These are phyloP conservation scores for Hyposoter didymator DNA, from an alignment of 2,888 invertebrate species.

Conservation along the genomic window DNA sequence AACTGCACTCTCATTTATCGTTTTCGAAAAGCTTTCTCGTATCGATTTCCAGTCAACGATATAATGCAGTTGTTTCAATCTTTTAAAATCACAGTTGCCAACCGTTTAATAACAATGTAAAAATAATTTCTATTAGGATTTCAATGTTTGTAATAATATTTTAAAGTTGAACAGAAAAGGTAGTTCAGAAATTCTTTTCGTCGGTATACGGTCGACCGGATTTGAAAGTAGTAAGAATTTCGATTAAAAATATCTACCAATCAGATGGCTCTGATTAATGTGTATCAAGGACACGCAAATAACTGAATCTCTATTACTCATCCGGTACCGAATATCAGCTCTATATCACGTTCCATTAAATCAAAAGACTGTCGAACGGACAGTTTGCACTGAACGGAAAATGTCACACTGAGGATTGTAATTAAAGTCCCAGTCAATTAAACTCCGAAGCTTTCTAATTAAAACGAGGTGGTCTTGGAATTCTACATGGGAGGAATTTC, in stretches of 20 bases:
- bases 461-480: slow-evolving; percentile 39
- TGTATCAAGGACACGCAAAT: slow-evolving; percentile 18
- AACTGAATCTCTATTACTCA: slow-evolving; percentile 32
- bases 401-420: slow-evolving; percentile 41
- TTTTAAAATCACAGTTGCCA: not conserved
- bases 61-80: not conserved
- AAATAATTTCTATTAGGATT: not conserved
- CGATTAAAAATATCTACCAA: slow-evolving; percentile 1
- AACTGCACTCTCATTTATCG: not conserved
- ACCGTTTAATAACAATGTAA: not conserved
- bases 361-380: slow-evolving; percentile 27
- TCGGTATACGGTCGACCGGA: not conserved
- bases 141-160: not conserved
- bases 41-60: not conserved
- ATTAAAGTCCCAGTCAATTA: slow-evolving; percentile 57
- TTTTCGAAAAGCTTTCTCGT: not conserved
- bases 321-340: not conserved
- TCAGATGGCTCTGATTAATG: slow-evolving; percentile 30
- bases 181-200: not conserved
- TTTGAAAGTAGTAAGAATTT: slow-evolving; percentile 10
- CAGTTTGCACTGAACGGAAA: slow-evolving; percentile 15
- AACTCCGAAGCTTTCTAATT: slow-evolving; percentile 52
- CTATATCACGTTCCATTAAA: not conserved
- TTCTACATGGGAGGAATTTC: slow-evolving; percentile 27
- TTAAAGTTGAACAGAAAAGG: not conserved